Percentiles rank a stretch among this genome's conserved stretches.
phyloP scores from a whole-genome alignment of 2,113 vertebrate genomes.

The Dipodomys ordii region DNA sequence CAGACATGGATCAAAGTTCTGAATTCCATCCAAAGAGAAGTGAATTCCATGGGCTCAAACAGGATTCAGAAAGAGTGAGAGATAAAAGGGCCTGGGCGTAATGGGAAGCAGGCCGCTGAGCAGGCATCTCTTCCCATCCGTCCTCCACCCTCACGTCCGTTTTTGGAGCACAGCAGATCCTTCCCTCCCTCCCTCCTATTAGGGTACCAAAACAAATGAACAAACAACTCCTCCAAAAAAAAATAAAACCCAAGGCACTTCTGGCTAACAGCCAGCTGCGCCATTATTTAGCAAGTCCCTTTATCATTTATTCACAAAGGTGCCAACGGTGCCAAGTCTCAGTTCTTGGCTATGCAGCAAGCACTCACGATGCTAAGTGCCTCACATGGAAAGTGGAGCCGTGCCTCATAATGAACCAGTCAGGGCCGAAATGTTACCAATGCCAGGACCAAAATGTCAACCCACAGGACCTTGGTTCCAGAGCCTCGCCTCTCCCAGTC shows the following conservation, averaged over 20 bases:
- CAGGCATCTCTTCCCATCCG: not conserved
- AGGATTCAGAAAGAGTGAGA: not conserved
- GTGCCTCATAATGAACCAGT: rapidly evolving
- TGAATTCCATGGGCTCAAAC: not conserved
- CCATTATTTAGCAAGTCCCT: not conserved
- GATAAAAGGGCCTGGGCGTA: not conserved
- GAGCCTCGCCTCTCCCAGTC: not conserved
- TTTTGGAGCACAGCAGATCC: not conserved
- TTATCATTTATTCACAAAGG: not conserved
- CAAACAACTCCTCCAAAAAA: not conserved
- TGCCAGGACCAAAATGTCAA: not conserved
- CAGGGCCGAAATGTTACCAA: not conserved
- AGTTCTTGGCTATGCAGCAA: not conserved
- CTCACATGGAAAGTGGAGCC: not conserved
- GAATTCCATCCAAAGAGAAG: not conserved
- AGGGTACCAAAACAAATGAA: no score
- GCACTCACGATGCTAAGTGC: no score
- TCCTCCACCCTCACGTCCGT: not conserved
- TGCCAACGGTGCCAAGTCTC: no score
- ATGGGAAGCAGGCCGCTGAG: not conserved
- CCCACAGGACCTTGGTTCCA: not conserved
- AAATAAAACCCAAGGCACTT: not conserved
- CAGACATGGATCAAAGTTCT: not conserved
- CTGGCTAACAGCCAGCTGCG: not conserved
- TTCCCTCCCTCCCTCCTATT: not conserved